A percentile compares a stretch with the other conserved stretches of the same genome.
These are phyloP conservation scores for Silurus aristotelis DNA, from an alignment of 2,797 vertebrate genomes.

Conservation along the genomic window DNA sequence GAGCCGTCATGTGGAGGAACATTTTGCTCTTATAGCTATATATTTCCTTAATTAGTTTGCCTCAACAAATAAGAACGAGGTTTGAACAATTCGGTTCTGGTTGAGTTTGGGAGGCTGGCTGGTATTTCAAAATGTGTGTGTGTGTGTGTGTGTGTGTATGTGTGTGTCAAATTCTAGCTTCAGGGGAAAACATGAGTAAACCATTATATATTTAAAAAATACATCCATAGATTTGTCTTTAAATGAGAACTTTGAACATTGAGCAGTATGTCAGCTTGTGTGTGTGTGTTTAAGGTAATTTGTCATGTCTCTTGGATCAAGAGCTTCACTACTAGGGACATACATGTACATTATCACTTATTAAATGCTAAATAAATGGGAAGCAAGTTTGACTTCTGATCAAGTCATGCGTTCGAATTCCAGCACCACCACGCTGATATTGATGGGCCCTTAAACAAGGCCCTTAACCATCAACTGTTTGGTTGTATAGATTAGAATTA, in stretches of 20 bases:
- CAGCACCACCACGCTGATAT: too few relatives aligned
- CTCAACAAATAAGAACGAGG: background rate
- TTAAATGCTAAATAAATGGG: background rate
- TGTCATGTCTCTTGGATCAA: background rate
- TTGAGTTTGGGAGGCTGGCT: background rate
- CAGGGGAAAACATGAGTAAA: constrained; percentile 3
- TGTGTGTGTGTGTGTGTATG: background rate
- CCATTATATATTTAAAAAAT: background rate
- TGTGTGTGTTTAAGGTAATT: background rate
- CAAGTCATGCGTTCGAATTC: too few relatives aligned
- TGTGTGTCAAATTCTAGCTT: constrained; percentile 8
- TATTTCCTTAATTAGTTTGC: background rate
- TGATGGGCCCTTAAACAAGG: too few relatives aligned
- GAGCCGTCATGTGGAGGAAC: background rate
- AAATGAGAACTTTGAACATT: background rate
- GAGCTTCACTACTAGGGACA: background rate
- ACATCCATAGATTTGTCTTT: background rate
- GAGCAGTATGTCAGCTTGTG: background rate
- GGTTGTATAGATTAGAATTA: too few relatives aligned
- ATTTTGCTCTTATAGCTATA: background rate
- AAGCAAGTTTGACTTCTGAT: too few relatives aligned
- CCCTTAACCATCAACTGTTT: too few relatives aligned
- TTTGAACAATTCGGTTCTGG: background rate
- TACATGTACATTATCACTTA: background rate
- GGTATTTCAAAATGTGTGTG: background rate